phyloP scores from a whole-genome alignment of 2,797 vertebrate genomes.

The Geotrypetes seraphini region DNA sequence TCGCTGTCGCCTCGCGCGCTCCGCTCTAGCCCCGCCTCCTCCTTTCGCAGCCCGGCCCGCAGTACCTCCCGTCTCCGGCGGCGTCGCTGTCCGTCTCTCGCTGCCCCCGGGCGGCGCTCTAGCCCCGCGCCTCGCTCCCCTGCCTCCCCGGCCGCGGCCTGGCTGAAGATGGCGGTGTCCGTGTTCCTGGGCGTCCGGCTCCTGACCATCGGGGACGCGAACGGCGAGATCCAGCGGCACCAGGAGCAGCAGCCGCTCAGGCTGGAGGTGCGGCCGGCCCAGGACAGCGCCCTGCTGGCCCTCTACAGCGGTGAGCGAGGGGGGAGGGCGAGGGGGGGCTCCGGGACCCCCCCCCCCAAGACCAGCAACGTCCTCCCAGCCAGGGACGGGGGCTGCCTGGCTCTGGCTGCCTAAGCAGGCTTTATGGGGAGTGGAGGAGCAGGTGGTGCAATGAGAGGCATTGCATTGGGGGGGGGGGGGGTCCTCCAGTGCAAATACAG shows the following conservation, averaged over 20 bases:
- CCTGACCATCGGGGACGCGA: conserved; percentile 89
- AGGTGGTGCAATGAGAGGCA: too few species aligned
- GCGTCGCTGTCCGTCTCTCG: background rate
- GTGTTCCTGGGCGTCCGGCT: conserved; percentile 92
- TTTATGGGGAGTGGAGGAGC: too few species aligned
- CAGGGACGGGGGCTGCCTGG: too few species aligned
- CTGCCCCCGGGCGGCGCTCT: conserved; percentile 3
- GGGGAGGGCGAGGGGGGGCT: too few species aligned
- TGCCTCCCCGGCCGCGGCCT: conserved; percentile 14
- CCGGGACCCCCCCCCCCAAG: conserved; percentile 29
- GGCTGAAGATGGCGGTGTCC: conserved; percentile 72
- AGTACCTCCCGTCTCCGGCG: background rate
- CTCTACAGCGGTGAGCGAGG: conserved; percentile 88
- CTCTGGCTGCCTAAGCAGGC: too few species aligned
- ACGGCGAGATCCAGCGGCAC: conserved; percentile 92
- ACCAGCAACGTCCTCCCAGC: too few species aligned
- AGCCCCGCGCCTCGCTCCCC: conserved; percentile 17
- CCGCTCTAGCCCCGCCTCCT: background rate
- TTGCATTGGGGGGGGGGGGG: too few species aligned
- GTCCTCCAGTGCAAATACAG: too few species aligned
- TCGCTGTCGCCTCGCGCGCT: background rate
- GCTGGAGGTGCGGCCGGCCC: conserved; percentile 77
- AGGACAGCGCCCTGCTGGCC: conserved; percentile 76
- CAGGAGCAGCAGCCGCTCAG: conserved; percentile 87
- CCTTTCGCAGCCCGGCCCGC: too few species aligned